These are phyloP conservation scores for Apocheima hispidaria DNA, from an alignment of 2,888 invertebrate genomes.

Conservation along the genomic window DNA sequence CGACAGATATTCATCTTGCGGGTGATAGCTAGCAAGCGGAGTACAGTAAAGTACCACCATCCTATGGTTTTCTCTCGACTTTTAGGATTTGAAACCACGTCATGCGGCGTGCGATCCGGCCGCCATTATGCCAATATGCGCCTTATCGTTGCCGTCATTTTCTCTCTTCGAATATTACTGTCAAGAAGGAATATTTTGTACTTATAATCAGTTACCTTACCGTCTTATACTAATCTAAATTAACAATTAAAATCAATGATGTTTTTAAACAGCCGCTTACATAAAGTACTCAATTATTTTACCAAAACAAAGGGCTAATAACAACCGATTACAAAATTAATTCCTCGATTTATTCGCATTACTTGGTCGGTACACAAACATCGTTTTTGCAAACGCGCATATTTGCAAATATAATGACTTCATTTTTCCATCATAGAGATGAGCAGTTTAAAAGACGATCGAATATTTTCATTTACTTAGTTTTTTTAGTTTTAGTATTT, in stretches of 20 bases:
- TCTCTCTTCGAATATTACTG: no score
- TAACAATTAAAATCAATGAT: slow-evolving; percentile 7
- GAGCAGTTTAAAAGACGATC: background rate
- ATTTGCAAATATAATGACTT: slow-evolving; percentile 35
- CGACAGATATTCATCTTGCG: no score
- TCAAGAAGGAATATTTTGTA: no score
- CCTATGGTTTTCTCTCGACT: no score
- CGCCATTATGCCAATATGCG: no score
- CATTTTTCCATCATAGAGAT: slow-evolving; percentile 14
- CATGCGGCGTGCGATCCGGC: no score
- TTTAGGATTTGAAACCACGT: no score
- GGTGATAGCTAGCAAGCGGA: no score
- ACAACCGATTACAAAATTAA: slow-evolving; percentile 16
- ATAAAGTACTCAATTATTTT: slow-evolving; percentile 8
- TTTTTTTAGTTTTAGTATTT: no score
- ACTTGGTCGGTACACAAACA: slow-evolving; percentile 6
- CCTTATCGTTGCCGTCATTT: no score
- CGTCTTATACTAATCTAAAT: background rate
- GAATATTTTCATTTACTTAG: no score
- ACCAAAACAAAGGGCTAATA: slow-evolving; percentile 17
- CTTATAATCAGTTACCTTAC: background rate
- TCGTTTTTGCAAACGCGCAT: slow-evolving; percentile 19
- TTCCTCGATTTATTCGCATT: slow-evolving; percentile 16
- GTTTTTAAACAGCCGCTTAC: slow-evolving; percentile 4
- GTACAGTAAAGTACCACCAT: no score